A percentile compares a stretch with the other conserved stretches of the same genome.
Evolutionary conservation across 1,140 invertebrate genomes (phyloP).

Genomic region (Drosophila ironensis): DNA sequence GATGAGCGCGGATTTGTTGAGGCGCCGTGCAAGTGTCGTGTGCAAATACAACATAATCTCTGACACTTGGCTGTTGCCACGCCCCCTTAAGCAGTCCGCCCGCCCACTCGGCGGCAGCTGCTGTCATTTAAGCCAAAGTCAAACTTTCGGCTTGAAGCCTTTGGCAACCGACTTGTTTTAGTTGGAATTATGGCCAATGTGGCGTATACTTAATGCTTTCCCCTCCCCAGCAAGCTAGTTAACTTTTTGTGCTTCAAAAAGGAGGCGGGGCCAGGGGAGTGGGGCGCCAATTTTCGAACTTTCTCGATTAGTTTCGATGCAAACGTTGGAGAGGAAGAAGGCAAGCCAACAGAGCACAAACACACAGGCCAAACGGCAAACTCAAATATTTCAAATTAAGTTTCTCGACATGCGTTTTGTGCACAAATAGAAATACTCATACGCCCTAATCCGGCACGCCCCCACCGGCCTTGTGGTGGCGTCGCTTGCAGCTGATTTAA

Average conservation of each 20-base stretch:
- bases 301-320: conserved; percentile 77
- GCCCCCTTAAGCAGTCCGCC: background rate
- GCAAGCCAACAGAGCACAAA: conserved; percentile 55
- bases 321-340: conserved; percentile 42
- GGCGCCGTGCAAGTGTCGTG: conserved; percentile 19
- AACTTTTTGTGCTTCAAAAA: conserved; percentile 61
- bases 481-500: conserved; percentile 78
- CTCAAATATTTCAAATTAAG: conserved; percentile 81
- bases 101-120: conserved; percentile 19
- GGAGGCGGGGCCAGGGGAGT: background rate
- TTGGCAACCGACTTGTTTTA: conserved; percentile 28
- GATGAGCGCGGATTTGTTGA: conserved; percentile 22
- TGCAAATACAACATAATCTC: conserved; percentile 71
- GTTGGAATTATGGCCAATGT: conserved; percentile 46
- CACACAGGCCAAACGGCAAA: conserved; percentile 67
- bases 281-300: conserved; percentile 71
- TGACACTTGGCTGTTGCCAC: conserved; percentile 51
- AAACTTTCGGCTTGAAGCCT: conserved; percentile 38
- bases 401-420: conserved; percentile 77
- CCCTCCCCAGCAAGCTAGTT: conserved; percentile 48
- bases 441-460: conserved; percentile 54
- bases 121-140: conserved; percentile 49
- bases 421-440: conserved; percentile 26
- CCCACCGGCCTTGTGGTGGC: conserved; percentile 10
- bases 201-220: conserved; percentile 62